phyloP scores from a whole-genome alignment of 2,797 vertebrate species.

The Sphaeramia orbicularis region DNA sequence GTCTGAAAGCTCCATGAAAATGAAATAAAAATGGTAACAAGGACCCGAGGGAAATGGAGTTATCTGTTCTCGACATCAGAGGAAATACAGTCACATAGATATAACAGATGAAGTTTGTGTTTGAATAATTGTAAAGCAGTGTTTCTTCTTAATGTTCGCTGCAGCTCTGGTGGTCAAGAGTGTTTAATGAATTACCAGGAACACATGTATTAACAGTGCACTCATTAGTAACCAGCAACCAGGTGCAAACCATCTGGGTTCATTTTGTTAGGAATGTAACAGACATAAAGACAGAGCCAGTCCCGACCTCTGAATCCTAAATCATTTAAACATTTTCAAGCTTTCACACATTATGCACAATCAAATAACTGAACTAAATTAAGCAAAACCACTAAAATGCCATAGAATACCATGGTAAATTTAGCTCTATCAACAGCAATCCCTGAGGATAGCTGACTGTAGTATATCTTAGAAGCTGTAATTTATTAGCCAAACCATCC shows the following conservation, averaged over 20 bases:
- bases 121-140: neutral
- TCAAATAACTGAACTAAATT: slow-evolving; percentile 6
- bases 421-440: neutral
- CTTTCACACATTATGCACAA: slow-evolving; percentile 39
- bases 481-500: neutral
- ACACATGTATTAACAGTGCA: slow-evolving; percentile 22
- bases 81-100: slow-evolving; percentile 36
- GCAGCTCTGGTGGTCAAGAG: slow-evolving; percentile 12
- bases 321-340: slow-evolving; percentile 39
- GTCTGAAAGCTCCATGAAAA: slow-evolving; percentile 60
- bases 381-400: neutral
- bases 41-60: slow-evolving; percentile 44
- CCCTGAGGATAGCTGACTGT: neutral
- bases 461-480: neutral
- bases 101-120: neutral
- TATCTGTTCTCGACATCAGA: slow-evolving; percentile 61
- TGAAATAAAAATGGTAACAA: slow-evolving; percentile 72
- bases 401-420: neutral
- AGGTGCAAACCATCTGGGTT: slow-evolving; percentile 63
- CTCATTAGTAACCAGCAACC: slow-evolving; percentile 47
- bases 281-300: slow-evolving; percentile 31
- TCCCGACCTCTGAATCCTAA: slow-evolving; percentile 7
- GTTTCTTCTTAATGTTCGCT: neutral
- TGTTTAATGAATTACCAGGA: slow-evolving; percentile 15
- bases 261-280: slow-evolving; percentile 56